Conservation (phyloP, 1,140 invertebrate genomes). For the Bilobella aurantiaca region DNA sequence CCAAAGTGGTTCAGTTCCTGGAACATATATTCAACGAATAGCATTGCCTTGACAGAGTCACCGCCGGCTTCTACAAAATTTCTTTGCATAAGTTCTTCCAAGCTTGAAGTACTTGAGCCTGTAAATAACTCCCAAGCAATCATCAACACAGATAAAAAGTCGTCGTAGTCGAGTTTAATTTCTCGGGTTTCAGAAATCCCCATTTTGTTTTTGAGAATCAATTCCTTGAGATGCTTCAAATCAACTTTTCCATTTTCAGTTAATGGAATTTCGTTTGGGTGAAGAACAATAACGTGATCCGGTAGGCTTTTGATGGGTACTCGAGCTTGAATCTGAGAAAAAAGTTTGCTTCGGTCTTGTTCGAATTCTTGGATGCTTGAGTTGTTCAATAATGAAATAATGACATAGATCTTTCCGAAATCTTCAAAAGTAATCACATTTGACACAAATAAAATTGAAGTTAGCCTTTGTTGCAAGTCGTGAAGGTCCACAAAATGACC, state of each 20-base stretch:
- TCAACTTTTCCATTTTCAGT: conserved; percentile 49
- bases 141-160: background rate
- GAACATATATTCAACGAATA: conserved; percentile 38
- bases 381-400: conserved; percentile 46
- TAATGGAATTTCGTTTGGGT: background rate
- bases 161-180: background rate
- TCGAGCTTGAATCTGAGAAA: background rate
- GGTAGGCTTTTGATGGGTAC: conserved; percentile 4
- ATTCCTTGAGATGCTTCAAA: conserved; percentile 35
- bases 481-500: conserved; percentile 55
- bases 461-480: conserved; percentile 48
- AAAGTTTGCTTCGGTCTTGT: conserved; percentile 42
- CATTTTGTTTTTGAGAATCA: conserved; percentile 5
- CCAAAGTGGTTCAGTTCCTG: conserved; percentile 22
- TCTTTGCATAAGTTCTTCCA: conserved; percentile 31
- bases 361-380: conserved; percentile 34
- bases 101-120: conserved; percentile 17
- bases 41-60: conserved; percentile 42
- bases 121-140: conserved; percentile 39
- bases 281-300: background rate
- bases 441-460: conserved; percentile 20
- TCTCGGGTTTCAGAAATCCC: background rate
- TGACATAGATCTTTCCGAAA: conserved; percentile 42
- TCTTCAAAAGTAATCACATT: conserved; percentile 1
- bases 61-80: conserved; percentile 43